These are phyloP conservation scores for Pocillopora verrucosa DNA, from an alignment of 64 coral and sea anemone genomes.

Conservation along the genomic window DNA sequence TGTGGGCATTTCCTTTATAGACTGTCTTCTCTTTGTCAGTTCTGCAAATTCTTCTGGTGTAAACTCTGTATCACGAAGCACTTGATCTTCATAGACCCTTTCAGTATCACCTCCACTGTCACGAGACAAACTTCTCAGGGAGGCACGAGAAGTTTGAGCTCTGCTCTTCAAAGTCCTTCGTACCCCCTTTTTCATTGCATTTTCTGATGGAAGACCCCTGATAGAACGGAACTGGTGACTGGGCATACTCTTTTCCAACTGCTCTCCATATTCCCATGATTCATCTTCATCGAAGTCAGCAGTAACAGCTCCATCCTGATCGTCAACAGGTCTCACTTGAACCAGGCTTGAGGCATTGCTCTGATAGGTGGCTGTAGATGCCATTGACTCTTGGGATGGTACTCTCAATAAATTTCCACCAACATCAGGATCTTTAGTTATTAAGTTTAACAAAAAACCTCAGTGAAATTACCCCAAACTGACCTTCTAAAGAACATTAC, in stretches of 20 bases:
- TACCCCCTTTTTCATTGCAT: constrained; percentile 73
- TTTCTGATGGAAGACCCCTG: constrained; percentile 75
- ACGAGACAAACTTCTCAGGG: constrained; percentile 33
- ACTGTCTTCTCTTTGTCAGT: constrained; percentile 57
- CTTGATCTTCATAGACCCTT: constrained; percentile 66
- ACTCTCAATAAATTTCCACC: constrained; percentile 20
- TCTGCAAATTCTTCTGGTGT: constrained; percentile 75
- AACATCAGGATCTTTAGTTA: not conserved
- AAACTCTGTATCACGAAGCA: constrained; percentile 61
- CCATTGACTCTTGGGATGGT: constrained; percentile 36
- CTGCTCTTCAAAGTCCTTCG: constrained; percentile 52
- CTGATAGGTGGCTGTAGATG: constrained; percentile 23
- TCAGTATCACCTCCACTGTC: constrained; percentile 14
- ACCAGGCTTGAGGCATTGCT: constrained; percentile 42
- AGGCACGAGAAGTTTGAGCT: constrained; percentile 4
- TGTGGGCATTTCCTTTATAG: constrained; percentile 87
- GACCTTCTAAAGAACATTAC: no score
- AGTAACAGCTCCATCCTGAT: not conserved
- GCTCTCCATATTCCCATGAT: constrained; percentile 7
- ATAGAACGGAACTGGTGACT: constrained; percentile 68
- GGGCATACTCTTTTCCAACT: constrained; percentile 57
- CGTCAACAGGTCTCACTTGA: not conserved
- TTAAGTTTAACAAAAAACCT: not conserved
- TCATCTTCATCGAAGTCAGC: constrained; percentile 31
- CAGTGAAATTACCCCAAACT: no score